Conservation (phyloP, 1,140 invertebrate species). For the Panagrolaimus sp. region DNA sequence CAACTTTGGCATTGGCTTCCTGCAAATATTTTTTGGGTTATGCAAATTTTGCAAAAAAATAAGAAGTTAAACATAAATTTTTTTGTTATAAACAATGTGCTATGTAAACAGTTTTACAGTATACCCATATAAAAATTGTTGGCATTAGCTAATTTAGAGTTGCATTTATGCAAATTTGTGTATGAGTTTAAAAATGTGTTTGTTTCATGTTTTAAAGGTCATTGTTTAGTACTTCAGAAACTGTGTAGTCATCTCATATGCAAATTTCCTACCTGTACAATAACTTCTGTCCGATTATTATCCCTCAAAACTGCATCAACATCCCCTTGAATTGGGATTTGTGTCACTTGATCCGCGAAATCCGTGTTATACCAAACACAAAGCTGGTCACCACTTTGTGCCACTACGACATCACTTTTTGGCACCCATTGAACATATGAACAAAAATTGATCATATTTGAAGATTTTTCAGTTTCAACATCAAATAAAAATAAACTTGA, state of each 20-base stretch:
- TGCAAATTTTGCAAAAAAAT: too few relatives aligned
- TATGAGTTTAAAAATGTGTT: not conserved
- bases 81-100: too few relatives aligned
- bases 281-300: constrained; percentile 69
- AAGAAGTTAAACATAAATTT: too few relatives aligned
- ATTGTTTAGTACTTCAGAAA: constrained; percentile 60
- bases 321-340: constrained; percentile 72
- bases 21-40: constrained; percentile 40
- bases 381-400: constrained; percentile 77
- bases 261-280: constrained; percentile 74
- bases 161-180: not conserved
- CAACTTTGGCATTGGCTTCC: constrained; percentile 62
- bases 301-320: constrained; percentile 73
- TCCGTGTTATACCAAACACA: constrained; percentile 96
- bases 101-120: too few relatives aligned
- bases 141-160: too few relatives aligned
- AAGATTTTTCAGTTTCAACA: constrained; percentile 67
- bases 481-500: constrained; percentile 62
- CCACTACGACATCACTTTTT: constrained; percentile 91
- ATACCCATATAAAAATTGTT: too few relatives aligned
- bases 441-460: constrained; percentile 66
- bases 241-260: too few relatives aligned
- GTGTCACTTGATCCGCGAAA: constrained; percentile 76
- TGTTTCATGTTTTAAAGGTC: constrained; percentile 13
- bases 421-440: constrained; percentile 66